phyloP scores from a whole-genome alignment of 2,797 vertebrate genomes.

The Parauchenoglanis ngamensis region DNA sequence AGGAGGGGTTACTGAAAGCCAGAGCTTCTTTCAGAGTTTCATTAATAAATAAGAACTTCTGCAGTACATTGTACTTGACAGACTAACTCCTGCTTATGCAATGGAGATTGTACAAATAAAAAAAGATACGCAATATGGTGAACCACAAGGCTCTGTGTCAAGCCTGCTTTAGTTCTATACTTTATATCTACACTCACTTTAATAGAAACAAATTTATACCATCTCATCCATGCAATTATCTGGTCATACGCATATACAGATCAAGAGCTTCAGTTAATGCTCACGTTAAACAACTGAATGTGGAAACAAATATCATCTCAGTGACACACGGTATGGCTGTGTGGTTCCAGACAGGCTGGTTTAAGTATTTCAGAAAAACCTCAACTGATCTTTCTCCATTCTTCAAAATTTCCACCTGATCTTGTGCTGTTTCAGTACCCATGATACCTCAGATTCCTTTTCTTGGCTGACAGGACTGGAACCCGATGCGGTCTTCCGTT shows the following conservation, averaged over 20 bases:
- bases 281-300: not conserved
- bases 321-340: not conserved
- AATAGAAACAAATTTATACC: not conserved
- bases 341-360: not conserved
- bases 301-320: not conserved
- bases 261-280: not conserved
- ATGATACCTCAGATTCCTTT: not conserved
- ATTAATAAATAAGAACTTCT: not conserved
- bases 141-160: not conserved
- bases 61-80: not conserved
- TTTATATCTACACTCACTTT: not conserved
- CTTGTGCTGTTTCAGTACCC: not conserved
- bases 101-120: too few species aligned
- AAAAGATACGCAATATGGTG: not conserved
- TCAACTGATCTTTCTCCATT: not conserved
- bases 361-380: not conserved
- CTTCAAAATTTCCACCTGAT: not conserved
- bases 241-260: not conserved
- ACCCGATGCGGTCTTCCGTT: not conserved
- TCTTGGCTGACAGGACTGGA: not conserved
- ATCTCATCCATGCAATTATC: not conserved
- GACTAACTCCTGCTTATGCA: too few species aligned
- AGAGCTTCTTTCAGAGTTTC: not conserved
- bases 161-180: not conserved
- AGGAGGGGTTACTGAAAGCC: not conserved